A percentile compares a stretch with the other conserved stretches of the same genome.
Conservation (phyloP, 1,140 invertebrate genomes). For the Eumeta japonica region DNA sequence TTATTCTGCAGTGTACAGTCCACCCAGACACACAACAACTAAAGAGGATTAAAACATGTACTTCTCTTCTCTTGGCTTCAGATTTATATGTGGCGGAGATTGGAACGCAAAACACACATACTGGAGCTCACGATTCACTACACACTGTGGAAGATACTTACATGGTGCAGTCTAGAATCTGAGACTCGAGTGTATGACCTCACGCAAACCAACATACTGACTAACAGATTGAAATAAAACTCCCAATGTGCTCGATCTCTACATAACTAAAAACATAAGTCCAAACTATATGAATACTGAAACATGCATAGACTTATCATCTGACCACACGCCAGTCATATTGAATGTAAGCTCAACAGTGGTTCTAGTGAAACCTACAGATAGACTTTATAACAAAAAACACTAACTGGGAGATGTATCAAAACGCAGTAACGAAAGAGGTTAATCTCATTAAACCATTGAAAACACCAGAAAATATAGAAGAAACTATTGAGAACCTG, state of each 20-base stretch:
- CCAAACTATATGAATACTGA: not conserved
- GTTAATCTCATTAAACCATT: too few relatives aligned
- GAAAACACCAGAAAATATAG: too few relatives aligned
- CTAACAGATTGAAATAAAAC: slow-evolving; percentile 5
- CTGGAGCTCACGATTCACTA: slow-evolving; percentile 10
- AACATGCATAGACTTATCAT: too few relatives aligned
- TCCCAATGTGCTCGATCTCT: slow-evolving; percentile 8
- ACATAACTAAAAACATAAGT: slow-evolving; percentile 1
- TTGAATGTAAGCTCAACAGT: too few relatives aligned
- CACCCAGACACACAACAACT: slow-evolving; percentile 2
- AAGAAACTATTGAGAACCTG: too few relatives aligned
- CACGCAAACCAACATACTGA: slow-evolving; percentile 6
- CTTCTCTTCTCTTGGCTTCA: slow-evolving; percentile 3
- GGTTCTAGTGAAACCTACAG: too few relatives aligned
- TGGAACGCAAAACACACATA: slow-evolving; percentile 6
- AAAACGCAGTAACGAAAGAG: too few relatives aligned
- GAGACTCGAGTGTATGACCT: not conserved
- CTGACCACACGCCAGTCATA: slow-evolving; percentile 6
- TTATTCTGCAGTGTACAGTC: too few relatives aligned
- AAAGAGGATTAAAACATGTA: too few relatives aligned
- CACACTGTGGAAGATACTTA: slow-evolving; percentile 4
- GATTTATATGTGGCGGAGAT: slow-evolving; percentile 5
- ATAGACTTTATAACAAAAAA: too few relatives aligned
- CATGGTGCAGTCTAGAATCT: not conserved
- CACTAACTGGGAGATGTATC: too few relatives aligned